Conservation (phyloP, 1,140 invertebrate species). For the Thaumatotibia leucotreta region DNA sequence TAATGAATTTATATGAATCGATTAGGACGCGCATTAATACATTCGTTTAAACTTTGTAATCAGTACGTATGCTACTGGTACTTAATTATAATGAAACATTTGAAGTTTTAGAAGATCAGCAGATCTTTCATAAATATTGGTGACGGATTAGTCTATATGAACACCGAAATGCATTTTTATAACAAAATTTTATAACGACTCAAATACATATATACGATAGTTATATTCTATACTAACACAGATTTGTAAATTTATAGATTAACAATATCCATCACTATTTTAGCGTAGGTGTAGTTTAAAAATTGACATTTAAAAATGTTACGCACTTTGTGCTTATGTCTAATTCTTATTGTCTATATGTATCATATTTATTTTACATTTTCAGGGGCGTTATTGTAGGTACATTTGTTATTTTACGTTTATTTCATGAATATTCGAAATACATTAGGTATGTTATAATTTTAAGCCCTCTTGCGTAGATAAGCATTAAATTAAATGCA, state of each 20-base stretch:
- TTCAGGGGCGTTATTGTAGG: constrained; percentile 27
- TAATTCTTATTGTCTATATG: constrained; percentile 30
- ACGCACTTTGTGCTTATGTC: constrained; percentile 6
- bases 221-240: constrained; percentile 29
- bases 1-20: neutral
- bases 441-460: constrained; percentile 25
- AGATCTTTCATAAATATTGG: neutral
- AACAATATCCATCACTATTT: constrained; percentile 20
- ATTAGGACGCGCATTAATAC: neutral
- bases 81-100: neutral
- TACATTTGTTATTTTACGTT: constrained; percentile 8
- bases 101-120: neutral
- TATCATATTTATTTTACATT: constrained; percentile 50
- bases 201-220: constrained; percentile 14
- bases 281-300: constrained; percentile 23
- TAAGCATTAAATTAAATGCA: constrained; percentile 52
- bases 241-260: constrained; percentile 24
- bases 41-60: neutral
- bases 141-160: neutral
- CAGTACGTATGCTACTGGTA: neutral
- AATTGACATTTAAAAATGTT: constrained; percentile 18
- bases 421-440: constrained; percentile 27
- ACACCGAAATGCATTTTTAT: neutral
- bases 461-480: constrained; percentile 47
- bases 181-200: constrained; percentile 9